Evolutionary conservation across 2,113 vertebrate species (phyloP).

Genomic region (Etheostoma spectabile): DNA sequence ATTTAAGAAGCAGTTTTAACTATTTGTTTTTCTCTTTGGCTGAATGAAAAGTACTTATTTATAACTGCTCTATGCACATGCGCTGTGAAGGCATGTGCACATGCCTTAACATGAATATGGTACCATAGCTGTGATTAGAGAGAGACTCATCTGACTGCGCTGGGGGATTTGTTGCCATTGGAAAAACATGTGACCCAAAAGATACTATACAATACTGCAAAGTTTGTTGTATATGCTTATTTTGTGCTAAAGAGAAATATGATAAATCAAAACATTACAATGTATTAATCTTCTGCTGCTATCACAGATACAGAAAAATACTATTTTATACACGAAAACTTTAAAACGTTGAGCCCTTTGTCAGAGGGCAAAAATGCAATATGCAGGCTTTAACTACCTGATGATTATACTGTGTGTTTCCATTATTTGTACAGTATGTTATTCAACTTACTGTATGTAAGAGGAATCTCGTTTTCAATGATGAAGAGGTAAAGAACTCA

Average conservation of each 20-base stretch:
- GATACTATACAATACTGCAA: conserved; percentile 37
- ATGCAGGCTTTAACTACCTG: conserved; percentile 61
- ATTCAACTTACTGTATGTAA: conserved; percentile 27
- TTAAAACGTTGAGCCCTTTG: conserved; percentile 28
- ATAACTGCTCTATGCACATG: conserved; percentile 69
- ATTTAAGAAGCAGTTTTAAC: conserved; percentile 7
- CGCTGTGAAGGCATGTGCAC: conserved; percentile 68
- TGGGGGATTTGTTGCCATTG: conserved; percentile 39
- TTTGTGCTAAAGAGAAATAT: conserved; percentile 53
- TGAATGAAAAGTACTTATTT: conserved; percentile 57
- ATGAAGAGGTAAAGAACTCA: conserved; percentile 42
- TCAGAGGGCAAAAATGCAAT: conserved; percentile 62
- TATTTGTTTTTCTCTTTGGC: conserved; percentile 33
- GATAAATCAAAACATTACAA: conserved; percentile 18
- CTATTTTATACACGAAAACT: conserved; percentile 60
- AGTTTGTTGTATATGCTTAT: conserved; percentile 40
- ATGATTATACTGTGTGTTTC: conserved; percentile 65
- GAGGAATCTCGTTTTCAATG: conserved; percentile 33
- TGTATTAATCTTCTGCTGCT: conserved; percentile 61
- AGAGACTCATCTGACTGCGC: conserved; percentile 47
- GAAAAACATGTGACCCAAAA: conserved; percentile 35
- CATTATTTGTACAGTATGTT: conserved; percentile 41
- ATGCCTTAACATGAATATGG: conserved; percentile 76
- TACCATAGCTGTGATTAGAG: conserved; percentile 60
- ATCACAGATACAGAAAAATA: conserved; percentile 47